Percentiles rank a stretch among this genome's conserved stretches.
Evolutionary conservation across 1,140 invertebrate species (phyloP).

Genomic region (Coenobita brevimanus): DNA sequence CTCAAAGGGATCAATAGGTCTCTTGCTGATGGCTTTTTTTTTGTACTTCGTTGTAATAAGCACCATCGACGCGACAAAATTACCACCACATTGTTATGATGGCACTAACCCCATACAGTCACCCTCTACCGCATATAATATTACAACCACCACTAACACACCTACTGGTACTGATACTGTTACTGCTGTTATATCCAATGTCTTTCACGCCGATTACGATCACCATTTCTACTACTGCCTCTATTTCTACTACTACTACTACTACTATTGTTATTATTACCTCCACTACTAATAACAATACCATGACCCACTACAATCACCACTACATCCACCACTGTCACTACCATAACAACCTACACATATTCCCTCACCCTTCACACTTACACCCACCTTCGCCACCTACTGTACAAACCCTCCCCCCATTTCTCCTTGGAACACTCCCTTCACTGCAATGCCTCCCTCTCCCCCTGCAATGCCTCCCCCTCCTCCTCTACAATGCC

Average conservation of each 20-base stretch:
- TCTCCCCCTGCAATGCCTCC: neutral
- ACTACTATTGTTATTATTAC: neutral
- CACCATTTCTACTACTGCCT: constrained; percentile 11
- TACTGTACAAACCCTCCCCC: neutral
- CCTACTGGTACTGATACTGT: neutral
- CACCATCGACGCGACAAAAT: too few species aligned
- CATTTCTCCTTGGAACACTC: neutral
- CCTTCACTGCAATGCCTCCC: too few species aligned
- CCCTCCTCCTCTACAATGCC: too few species aligned
- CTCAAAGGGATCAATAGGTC: too few species aligned
- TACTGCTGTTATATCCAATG: neutral
- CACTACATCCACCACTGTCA: neutral
- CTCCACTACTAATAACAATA: neutral
- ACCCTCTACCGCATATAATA: neutral
- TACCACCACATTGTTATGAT: too few species aligned
- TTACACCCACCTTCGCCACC: neutral
- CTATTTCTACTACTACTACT: constrained; percentile 7
- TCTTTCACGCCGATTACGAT: neutral
- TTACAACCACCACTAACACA: constrained; percentile 12
- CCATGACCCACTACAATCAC: neutral
- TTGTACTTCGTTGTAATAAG: too few species aligned
- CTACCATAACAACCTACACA: neutral
- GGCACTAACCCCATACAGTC: neutral
- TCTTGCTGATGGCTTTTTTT: too few species aligned
- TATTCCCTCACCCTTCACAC: neutral